Percentiles rank a stretch among this genome's conserved stretches.
phyloP scores from a whole-genome alignment of 2,113 vertebrate genomes.

The Eleginops maclovinus region DNA sequence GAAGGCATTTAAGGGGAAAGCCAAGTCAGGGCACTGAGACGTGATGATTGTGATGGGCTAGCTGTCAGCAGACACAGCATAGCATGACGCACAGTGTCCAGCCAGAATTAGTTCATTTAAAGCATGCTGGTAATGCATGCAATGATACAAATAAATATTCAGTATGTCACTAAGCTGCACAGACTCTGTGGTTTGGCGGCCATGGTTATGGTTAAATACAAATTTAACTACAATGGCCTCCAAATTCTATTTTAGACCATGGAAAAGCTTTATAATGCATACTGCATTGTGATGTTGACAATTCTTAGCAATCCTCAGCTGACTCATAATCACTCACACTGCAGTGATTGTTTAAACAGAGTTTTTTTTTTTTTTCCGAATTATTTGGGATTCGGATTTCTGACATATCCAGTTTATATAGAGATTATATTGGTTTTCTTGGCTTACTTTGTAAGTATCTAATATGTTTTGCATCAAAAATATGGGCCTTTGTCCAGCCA shows the following conservation, averaged over 20 bases:
- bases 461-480: conserved; percentile 79
- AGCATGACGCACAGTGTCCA: conserved; percentile 66
- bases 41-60: conserved; percentile 43
- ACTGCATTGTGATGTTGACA: conserved; percentile 72
- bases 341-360: conserved; percentile 61
- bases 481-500: conserved; percentile 36
- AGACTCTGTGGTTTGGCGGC: conserved; percentile 56
- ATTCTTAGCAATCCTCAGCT: conserved; percentile 46
- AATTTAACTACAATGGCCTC: conserved; percentile 56
- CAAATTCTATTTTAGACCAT: conserved; percentile 54
- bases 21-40: conserved; percentile 45
- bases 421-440: conserved; percentile 52
- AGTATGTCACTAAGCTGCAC: conserved; percentile 60
- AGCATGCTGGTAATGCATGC: conserved; percentile 79
- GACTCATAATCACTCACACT: conserved; percentile 65
- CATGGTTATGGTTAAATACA: conserved; percentile 54
- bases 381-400: conserved; percentile 53
- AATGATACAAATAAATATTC: conserved; percentile 50
- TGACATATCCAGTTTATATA: conserved; percentile 61
- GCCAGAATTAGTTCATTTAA: conserved; percentile 57
- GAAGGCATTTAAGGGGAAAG: conserved; percentile 38
- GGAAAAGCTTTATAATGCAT: conserved; percentile 75
- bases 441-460: conserved; percentile 72
- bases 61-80: conserved; percentile 62
- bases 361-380: conserved; percentile 36